Evolutionary conservation across 2,113 vertebrate genomes (phyloP).

Genomic region (Myiozetetes cayanensis): DNA sequence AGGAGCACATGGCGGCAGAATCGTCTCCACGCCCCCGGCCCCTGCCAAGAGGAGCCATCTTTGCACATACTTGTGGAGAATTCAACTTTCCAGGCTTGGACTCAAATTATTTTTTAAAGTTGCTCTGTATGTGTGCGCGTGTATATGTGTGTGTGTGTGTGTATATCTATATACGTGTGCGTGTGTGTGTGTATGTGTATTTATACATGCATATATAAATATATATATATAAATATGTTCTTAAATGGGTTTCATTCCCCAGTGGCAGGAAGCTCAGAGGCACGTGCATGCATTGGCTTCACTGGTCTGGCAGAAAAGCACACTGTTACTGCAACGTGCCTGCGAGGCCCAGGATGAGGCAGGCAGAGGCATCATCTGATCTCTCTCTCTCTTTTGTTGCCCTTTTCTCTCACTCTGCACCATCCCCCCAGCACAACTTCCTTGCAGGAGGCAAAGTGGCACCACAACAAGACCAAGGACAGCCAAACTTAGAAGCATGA

Average conservation of each 20-base stretch:
- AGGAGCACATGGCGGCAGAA: background rate
- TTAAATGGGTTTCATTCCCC: conserved; percentile 39
- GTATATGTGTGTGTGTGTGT: background rate
- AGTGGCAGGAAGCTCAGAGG: background rate
- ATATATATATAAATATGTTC: conserved; percentile 44
- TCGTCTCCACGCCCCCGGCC: background rate
- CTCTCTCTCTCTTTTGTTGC: background rate
- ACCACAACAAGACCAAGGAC: background rate
- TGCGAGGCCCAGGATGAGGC: fast-evolving
- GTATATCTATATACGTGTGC: background rate
- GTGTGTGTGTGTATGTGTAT: conserved; percentile 33
- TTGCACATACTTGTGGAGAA: conserved; percentile 65
- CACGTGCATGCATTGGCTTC: background rate
- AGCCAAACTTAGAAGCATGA: conserved; percentile 57
- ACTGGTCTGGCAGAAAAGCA: background rate
- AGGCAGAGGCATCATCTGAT: background rate
- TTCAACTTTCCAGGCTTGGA: conserved; percentile 35
- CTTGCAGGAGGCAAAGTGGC: conserved; percentile 15
- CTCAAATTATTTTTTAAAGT: conserved; percentile 41
- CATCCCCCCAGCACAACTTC: background rate
- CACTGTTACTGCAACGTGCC: background rate
- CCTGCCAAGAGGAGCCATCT: conserved; percentile 43
- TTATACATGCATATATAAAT: conserved; percentile 38
- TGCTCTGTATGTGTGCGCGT: background rate
- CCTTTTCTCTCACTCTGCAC: background rate